A percentile compares a stretch with the other conserved stretches of the same genome.
These are phyloP conservation scores for Lithophane ornitopus DNA, from an alignment of 2,888 invertebrate genomes.

Conservation along the genomic window DNA sequence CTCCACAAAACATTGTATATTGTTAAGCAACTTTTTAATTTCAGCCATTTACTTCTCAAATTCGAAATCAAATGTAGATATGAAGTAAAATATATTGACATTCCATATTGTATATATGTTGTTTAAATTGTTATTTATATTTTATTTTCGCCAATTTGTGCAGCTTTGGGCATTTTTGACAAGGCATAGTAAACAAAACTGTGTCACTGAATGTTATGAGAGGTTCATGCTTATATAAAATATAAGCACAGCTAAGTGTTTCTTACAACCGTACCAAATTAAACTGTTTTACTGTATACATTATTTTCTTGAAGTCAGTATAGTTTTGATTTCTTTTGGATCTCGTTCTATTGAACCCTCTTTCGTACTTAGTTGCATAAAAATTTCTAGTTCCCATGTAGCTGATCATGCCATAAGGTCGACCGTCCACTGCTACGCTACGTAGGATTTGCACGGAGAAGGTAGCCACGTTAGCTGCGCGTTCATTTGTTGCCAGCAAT, in stretches of 20 bases:
- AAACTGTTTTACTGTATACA: constrained; percentile 45
- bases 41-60: constrained; percentile 84
- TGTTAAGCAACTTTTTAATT: constrained; percentile 86
- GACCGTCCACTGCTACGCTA: neutral
- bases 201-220: constrained; percentile 22
- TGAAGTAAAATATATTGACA: constrained; percentile 90
- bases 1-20: constrained; percentile 84
- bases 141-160: constrained; percentile 65
- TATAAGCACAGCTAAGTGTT: constrained; percentile 37
- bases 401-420: neutral
- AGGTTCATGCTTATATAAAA: constrained; percentile 34
- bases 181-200: constrained; percentile 18
- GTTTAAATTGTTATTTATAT: constrained; percentile 84
- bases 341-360: constrained; percentile 32
- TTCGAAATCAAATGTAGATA: constrained; percentile 88
- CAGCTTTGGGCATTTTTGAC: constrained; percentile 40
- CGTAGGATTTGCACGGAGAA: neutral
- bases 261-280: constrained; percentile 38
- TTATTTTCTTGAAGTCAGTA: constrained; percentile 36
- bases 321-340: constrained; percentile 40
- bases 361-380: neutral
- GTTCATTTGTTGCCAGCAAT: neutral
- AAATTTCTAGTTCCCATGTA: neutral
- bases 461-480: neutral
- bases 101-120: constrained; percentile 89